phyloP scores from a whole-genome alignment of 2,113 vertebrate species.

The Petroica traversi region DNA sequence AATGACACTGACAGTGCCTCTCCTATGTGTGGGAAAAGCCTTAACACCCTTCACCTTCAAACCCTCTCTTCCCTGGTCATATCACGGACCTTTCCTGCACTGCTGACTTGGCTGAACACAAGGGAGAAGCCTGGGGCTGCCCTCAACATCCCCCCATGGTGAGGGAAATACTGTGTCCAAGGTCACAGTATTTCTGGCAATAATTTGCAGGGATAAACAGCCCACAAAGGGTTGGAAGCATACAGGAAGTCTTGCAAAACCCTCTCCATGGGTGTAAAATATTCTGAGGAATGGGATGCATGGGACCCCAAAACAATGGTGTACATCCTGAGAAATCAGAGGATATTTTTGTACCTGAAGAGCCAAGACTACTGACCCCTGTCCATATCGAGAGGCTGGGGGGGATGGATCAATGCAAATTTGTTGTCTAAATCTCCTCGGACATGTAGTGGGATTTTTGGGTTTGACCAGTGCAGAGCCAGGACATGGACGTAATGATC shows the following conservation, averaged over 20 bases:
- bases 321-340: too few species aligned
- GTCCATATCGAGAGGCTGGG: accelerated
- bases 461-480: neutral
- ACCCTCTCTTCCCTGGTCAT: accelerated
- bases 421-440: neutral
- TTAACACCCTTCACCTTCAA: neutral
- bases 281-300: neutral
- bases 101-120: accelerated
- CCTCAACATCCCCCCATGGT: accelerated
- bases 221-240: accelerated
- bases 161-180: neutral
- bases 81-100: accelerated
- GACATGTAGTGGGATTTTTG: neutral
- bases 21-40: neutral
- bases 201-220: accelerated
- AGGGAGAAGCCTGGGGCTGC: neutral
- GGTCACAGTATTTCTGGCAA: neutral
- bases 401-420: neutral
- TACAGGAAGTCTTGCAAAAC: neutral
- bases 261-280: neutral
- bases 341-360: accelerated
- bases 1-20: conserved; percentile 8
- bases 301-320: accelerated
- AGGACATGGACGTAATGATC: neutral
- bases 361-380: accelerated